Conservation (phyloP, 2,888 invertebrate species). For the Drosophila nigritarsus region DNA sequence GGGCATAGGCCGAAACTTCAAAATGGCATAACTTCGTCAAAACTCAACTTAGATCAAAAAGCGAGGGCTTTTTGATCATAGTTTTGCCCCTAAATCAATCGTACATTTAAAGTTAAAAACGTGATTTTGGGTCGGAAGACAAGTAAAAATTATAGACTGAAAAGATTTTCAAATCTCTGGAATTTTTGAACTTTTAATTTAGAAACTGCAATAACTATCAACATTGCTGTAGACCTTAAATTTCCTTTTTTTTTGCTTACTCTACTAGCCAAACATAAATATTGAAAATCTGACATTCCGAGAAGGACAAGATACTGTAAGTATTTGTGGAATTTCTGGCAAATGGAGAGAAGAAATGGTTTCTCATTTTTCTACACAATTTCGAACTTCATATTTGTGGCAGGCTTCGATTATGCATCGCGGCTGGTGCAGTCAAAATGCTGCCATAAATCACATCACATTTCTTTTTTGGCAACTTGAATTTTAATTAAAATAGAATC, state of each 20-base stretch:
- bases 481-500: conserved; percentile 76
- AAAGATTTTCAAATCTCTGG: background rate
- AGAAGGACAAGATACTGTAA: conserved; percentile 6
- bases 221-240: background rate
- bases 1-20: too few species aligned
- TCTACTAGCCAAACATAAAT: conserved; percentile 14
- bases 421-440: conserved; percentile 52
- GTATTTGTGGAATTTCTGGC: conserved; percentile 25
- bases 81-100: too few species aligned
- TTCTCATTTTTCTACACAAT: background rate
- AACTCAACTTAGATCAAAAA: rapidly evolving
- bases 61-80: too few species aligned
- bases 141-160: too few species aligned
- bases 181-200: background rate
- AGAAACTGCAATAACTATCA: background rate
- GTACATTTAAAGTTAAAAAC: too few species aligned
- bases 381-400: conserved; percentile 53
- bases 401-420: conserved; percentile 51
- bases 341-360: conserved; percentile 18
- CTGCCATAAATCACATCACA: conserved; percentile 69
- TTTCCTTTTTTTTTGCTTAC: conserved; percentile 14
- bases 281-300: conserved; percentile 10
- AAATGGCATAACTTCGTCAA: too few species aligned
- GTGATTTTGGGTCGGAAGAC: rapidly evolving
- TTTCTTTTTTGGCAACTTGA: conserved; percentile 68